Percentiles rank a stretch among this genome's conserved stretches.
These are phyloP conservation scores for Lepidurus packardi DNA, from an alignment of 1,140 invertebrate species.

Conservation along the genomic window DNA sequence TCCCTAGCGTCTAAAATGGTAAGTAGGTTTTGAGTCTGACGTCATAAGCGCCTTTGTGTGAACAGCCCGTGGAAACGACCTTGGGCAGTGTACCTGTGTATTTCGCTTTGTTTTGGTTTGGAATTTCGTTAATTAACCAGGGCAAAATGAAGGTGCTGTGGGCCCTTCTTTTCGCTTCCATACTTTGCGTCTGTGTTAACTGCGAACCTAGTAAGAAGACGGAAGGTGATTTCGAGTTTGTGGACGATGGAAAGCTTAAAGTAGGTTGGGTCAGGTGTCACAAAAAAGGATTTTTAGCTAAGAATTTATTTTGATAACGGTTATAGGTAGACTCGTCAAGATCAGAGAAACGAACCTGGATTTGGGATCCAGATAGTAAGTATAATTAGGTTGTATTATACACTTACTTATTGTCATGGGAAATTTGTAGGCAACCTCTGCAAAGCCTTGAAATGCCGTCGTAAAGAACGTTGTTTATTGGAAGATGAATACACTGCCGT, in stretches of 20 bases:
- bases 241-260: conserved; percentile 27
- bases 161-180: background rate
- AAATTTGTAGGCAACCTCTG: conserved; percentile 66
- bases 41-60: conserved; percentile 7
- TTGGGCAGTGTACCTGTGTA: conserved; percentile 17
- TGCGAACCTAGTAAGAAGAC: conserved; percentile 29
- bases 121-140: background rate
- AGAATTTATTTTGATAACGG: background rate
- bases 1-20: background rate
- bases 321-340: conserved; percentile 12
- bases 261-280: conserved; percentile 23
- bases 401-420: background rate
- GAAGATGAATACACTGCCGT: conserved; percentile 79
- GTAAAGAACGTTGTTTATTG: conserved; percentile 76
- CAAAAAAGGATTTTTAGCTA: conserved; percentile 16
- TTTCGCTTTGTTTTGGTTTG: conserved; percentile 9
- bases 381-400: background rate
- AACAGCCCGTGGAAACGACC: conserved; percentile 1
- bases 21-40: background rate
- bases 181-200: background rate
- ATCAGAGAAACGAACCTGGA: conserved; percentile 32
- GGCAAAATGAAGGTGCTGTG: background rate
- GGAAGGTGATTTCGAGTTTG: conserved; percentile 34
- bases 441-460: conserved; percentile 75
- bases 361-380: conserved; percentile 34